Conservation (phyloP, 64 coral and sea anemone genomes). For the Montipora sp. region DNA sequence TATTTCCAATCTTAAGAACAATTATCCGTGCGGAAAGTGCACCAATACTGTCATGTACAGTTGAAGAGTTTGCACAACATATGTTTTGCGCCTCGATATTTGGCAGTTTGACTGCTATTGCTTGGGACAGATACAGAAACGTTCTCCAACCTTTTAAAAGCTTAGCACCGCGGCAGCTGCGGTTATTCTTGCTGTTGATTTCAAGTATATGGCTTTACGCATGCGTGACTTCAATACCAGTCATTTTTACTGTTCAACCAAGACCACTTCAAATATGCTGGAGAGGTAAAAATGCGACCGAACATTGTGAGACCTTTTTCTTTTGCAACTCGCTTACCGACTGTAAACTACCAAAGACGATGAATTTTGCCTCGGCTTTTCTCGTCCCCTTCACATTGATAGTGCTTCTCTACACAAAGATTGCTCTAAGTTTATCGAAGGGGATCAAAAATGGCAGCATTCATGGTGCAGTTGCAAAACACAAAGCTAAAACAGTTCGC, state of each 20-base stretch:
- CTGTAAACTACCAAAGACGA: slow-evolving; percentile 11
- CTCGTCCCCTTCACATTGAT: slow-evolving; percentile 13
- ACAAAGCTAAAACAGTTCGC: slow-evolving; percentile 18
- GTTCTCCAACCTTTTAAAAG: slow-evolving; percentile 23
- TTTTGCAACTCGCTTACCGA: not conserved
- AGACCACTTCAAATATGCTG: not conserved
- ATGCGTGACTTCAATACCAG: not conserved
- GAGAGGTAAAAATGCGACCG: not conserved
- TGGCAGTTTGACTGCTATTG: not conserved
- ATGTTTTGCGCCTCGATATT: not conserved
- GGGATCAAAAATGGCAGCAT: not conserved
- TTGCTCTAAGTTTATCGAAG: slow-evolving; percentile 17
- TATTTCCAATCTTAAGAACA: not conserved
- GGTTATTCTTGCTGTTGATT: not conserved
- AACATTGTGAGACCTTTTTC: not conserved
- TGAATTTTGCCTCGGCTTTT: not conserved
- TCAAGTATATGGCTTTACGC: slow-evolving; percentile 12
- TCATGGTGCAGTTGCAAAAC: slow-evolving; percentile 21
- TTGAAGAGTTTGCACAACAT: not conserved
- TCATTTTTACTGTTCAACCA: not conserved
- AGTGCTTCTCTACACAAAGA: not conserved
- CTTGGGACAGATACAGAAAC: slow-evolving; percentile 24
- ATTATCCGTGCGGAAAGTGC: not conserved
- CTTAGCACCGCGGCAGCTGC: not conserved
- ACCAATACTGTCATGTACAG: not conserved